Conservation (phyloP, 1,140 invertebrate species). For the Bombus confusus region DNA sequence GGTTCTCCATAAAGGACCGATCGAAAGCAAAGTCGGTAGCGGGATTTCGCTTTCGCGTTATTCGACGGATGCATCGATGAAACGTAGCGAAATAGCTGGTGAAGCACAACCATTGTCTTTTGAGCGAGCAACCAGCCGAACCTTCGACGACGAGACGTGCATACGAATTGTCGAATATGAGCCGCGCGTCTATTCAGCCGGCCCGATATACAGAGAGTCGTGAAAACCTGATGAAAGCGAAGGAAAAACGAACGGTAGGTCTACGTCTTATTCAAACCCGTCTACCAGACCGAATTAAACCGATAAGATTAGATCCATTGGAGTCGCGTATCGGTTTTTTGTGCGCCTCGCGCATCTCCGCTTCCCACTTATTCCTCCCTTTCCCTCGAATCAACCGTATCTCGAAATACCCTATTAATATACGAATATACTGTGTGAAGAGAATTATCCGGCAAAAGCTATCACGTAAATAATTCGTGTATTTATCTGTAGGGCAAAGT, state of each 20-base stretch:
- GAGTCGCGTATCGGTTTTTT: slow-evolving; percentile 22
- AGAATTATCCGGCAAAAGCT: neutral
- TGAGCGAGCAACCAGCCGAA: slow-evolving; percentile 40
- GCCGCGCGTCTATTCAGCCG: slow-evolving; percentile 51
- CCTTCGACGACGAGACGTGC: slow-evolving; percentile 44
- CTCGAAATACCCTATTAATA: neutral
- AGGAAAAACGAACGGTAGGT: slow-evolving; percentile 1
- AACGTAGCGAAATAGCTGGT: slow-evolving; percentile 28
- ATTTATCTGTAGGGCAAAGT: neutral
- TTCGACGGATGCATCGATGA: neutral
- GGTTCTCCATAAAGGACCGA: neutral
- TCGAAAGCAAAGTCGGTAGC: neutral
- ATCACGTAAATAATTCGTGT: neutral
- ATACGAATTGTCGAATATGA: slow-evolving; percentile 66
- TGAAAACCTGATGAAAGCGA: slow-evolving; percentile 45
- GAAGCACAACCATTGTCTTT: slow-evolving; percentile 58
- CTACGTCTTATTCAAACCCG: slow-evolving; percentile 39
- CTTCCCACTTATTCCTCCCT: too few relatives aligned
- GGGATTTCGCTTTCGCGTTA: neutral
- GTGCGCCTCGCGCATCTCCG: too few relatives aligned
- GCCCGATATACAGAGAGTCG: slow-evolving; percentile 50
- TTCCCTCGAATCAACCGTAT: neutral
- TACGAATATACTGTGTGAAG: neutral
- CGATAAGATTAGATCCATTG: slow-evolving; percentile 38
- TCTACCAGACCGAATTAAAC: slow-evolving; percentile 39